Evolutionary conservation across 2,113 vertebrate species (phyloP).

Genomic region (Pholis gunnellus): DNA sequence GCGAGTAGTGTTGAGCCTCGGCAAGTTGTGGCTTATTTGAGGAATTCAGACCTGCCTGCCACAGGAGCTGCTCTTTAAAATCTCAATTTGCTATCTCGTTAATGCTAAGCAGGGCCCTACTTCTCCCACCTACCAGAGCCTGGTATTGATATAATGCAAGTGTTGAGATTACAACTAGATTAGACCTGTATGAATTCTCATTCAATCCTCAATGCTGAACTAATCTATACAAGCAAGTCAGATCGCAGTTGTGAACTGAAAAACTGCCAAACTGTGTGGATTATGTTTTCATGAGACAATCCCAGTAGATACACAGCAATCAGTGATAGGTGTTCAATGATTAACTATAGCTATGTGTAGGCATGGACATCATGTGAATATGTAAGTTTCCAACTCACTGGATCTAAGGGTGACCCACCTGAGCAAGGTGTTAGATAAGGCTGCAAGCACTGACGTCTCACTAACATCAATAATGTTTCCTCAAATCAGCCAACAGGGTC

Average conservation of each 20-base stretch:
- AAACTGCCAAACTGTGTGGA: not conserved
- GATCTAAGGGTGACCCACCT: not conserved
- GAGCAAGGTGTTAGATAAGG: not conserved
- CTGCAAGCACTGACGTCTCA: not conserved
- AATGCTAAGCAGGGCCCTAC: conserved; percentile 19
- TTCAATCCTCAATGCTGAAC: not conserved
- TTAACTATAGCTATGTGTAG: not conserved
- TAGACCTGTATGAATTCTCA: not conserved
- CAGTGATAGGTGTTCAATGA: not conserved
- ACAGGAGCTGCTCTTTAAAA: conserved; percentile 33
- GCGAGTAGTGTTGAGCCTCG: conserved; percentile 53
- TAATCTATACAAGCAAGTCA: not conserved
- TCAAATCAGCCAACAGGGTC: not conserved
- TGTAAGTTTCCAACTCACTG: not conserved
- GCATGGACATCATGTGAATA: not conserved
- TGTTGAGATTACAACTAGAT: not conserved
- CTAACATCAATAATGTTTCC: not conserved
- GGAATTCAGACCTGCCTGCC: conserved; percentile 74
- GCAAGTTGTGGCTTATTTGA: conserved; percentile 82
- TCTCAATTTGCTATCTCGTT: conserved; percentile 28
- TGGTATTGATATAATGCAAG: not conserved
- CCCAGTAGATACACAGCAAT: not conserved
- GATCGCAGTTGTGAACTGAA: not conserved
- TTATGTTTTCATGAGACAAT: not conserved
- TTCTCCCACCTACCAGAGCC: conserved; percentile 10